Evolutionary conservation across 2,797 vertebrate genomes (phyloP), one percentile per base, ranked within the genome.

Genomic region (Gymnopithys bicolor): DNA sequence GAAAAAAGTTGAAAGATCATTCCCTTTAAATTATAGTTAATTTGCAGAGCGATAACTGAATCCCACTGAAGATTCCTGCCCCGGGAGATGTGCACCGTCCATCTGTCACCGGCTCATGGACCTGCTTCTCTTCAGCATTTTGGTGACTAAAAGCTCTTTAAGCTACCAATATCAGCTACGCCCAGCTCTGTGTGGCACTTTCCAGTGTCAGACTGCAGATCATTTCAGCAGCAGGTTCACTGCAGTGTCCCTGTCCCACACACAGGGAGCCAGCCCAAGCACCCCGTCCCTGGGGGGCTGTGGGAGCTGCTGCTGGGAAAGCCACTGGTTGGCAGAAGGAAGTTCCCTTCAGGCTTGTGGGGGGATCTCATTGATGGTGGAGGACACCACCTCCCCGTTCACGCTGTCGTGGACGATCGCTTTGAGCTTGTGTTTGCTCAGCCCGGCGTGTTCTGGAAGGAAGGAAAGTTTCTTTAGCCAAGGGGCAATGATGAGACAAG

Each of bases 341-440:
- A 21, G 30, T 9, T 49, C 8, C 45, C 43, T n/a, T 98, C 94
- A 97, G 2, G 63, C 66, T 16, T 95, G 93, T 23, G 97, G 96
- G 59, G 97, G 90, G 56, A 98, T 97, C 91, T 98, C 98, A 6
- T 97, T 97, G 79, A 98, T 90, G 95, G 96, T 97, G 90, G 98
- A 97, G 79, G 96, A 95, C 28, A 98, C 90, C 79, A 98, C 88
- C 94, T 97, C 98, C 89, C 98, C 98, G 0, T 98, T 97, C 87
- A 98, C 28, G 2, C 85, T 97, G 86, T 98, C 98, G 7, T 95
- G 97, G 17, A 97, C 97, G 33, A 98, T 98, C 5, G 97, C 95
- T 87, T 89, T 97, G 84, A 98, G 94, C 76, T 90, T 98, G 19
- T 79, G 81, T 48, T 49, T 92, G 81, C 68, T 43, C 71, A 84